Percentiles rank a stretch among this genome's conserved stretches.
Evolutionary conservation across 2,888 invertebrate genomes (phyloP).

Genomic region (Argyresthia albistria): DNA sequence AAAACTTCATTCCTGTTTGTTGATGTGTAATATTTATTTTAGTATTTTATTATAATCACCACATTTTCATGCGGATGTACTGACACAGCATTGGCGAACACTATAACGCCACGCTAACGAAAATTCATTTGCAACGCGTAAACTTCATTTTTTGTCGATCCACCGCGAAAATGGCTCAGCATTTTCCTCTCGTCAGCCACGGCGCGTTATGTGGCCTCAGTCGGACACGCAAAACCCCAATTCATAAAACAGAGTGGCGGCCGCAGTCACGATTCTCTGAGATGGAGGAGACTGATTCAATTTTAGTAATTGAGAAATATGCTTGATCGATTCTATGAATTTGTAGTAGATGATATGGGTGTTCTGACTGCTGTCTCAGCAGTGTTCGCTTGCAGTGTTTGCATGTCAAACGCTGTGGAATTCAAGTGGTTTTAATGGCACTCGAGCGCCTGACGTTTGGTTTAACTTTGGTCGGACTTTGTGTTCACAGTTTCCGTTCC

Average conservation of each 20-base stretch:
- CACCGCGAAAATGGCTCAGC: background rate
- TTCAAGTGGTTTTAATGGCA: constrained; percentile 21
- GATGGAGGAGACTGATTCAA: constrained; percentile 41
- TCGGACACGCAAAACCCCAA: constrained; percentile 49
- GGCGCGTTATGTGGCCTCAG: constrained; percentile 8
- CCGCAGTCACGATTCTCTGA: constrained; percentile 23
- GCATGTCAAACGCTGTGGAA: constrained; percentile 20
- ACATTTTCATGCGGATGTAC: too few species aligned
- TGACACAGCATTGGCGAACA: too few species aligned
- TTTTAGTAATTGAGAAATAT: constrained; percentile 10
- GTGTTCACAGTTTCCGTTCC: constrained; percentile 8
- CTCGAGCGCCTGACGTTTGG: constrained; percentile 12
- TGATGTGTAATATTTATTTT: too few species aligned
- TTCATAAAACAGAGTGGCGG: constrained; percentile 52
- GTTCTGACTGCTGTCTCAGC: background rate
- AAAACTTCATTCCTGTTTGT: too few species aligned
- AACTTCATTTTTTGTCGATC: background rate
- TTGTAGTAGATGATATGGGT: background rate
- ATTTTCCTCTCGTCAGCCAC: too few species aligned
- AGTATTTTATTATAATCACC: too few species aligned
- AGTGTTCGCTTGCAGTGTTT: constrained; percentile 12
- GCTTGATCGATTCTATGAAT: constrained; percentile 1
- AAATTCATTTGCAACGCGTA: constrained; percentile 8
- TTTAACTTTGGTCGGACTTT: constrained; percentile 4
- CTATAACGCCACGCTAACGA: background rate